Evolutionary conservation across 1,140 invertebrate species (phyloP), one percentile per base, ranked within the genome.

Genomic region (Phocides pigmalion): DNA sequence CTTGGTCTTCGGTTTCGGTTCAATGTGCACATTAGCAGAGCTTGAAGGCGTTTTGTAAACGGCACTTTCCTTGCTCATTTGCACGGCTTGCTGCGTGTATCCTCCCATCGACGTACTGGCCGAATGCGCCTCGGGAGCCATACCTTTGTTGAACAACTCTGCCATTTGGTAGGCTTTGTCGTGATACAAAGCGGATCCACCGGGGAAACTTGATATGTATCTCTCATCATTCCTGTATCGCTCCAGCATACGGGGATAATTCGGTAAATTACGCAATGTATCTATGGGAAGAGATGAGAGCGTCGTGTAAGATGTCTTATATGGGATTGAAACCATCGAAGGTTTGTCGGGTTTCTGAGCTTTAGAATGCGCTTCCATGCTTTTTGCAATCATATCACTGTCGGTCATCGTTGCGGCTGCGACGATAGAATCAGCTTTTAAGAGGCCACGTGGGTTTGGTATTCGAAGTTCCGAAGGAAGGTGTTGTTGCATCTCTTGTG

Each of bases 241-340:
- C 59, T 94, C 93, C 17, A 94, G 86, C 77, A 94, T 93, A 75
- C 94, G 93, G n/a, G 93, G 93, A 37, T 94, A 81, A 76, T 92
- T 93, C 6, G 92, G 87, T 59, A 94, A 77, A 81, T 92, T 93
- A 14, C 93, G 84, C 22, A 93, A 68, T 42, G 89, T 87, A 16
- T 91, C 89, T 8, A 92, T 76, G 4, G 87, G 83, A 39, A 86
- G 68, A 1, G 79, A 54, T n/a, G 89, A 79, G 65, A 87, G 83
- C 17, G 78, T 67, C 56, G 69, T 89, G 46, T 90, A 89, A 11
- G 87, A 76, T n/a, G 84, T 74, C 73, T 91, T 91, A 41, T 89
- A 91, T 4, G 82, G 70, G 35, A 84, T 76, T 14, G 89, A 74
- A 53, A 68, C 78, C 5, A 78, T 78, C 8, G 88, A 49, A 9